These are phyloP conservation scores for Lateolabrax maculatus DNA, from an alignment of 2,797 vertebrate species.

Conservation along the genomic window DNA sequence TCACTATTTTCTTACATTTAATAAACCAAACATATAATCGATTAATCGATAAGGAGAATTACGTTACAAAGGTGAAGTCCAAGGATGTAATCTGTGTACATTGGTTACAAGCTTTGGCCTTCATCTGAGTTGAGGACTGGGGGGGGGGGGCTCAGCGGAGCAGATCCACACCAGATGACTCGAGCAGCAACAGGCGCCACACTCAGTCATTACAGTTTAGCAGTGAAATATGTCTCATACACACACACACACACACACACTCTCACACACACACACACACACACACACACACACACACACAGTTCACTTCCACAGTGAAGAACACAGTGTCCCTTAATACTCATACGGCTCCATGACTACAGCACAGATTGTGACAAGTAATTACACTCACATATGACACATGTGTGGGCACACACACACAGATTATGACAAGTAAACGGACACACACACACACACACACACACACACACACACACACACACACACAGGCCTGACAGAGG, in stretches of 20 bases:
- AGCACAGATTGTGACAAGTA: neutral
- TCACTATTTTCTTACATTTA: neutral
- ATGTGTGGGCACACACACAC: neutral
- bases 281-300: neutral
- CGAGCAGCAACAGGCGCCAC: too few species aligned
- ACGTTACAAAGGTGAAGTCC: neutral
- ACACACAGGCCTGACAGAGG: neutral
- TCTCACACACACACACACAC: neutral
- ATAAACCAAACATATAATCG: neutral
- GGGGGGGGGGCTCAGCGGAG: neutral
- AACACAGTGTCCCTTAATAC: neutral
- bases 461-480: neutral
- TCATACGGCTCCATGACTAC: neutral
- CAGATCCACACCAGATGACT: neutral
- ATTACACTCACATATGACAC: neutral
- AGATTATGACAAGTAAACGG: neutral
- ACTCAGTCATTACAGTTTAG: constrained; percentile 4
- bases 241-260: neutral
- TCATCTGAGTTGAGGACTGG: neutral
- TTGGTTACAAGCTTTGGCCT: neutral
- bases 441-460: constrained; percentile 1
- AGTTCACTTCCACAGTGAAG: neutral
- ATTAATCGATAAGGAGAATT: too few species aligned
- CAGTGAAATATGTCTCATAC: neutral
- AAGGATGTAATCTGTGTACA: neutral